A percentile compares a stretch with the other conserved stretches of the same genome.
These are phyloP conservation scores for Tetramorium alpestre DNA, from an alignment of 1,140 invertebrate genomes.

Conservation along the genomic window DNA sequence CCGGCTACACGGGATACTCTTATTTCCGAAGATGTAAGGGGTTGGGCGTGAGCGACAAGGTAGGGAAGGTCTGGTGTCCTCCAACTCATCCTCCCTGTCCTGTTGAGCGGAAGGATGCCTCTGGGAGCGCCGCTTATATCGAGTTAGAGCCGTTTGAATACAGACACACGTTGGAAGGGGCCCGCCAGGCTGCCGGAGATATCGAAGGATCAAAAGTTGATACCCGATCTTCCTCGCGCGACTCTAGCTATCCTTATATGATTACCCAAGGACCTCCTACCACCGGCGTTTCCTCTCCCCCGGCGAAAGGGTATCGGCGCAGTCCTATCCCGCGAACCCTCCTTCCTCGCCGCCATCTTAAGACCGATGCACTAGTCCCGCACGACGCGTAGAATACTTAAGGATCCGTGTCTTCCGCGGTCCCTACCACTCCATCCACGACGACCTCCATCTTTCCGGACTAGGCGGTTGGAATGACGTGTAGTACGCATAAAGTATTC, in stretches of 20 bases:
- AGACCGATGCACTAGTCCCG: constrained; percentile 69
- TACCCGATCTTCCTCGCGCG: constrained; percentile 72
- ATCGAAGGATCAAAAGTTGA: constrained; percentile 82
- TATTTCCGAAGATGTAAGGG: constrained; percentile 63
- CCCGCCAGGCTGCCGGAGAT: constrained; percentile 63
- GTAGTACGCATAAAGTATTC: constrained; percentile 84
- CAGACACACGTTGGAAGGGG: constrained; percentile 69
- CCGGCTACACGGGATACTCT: constrained; percentile 74
- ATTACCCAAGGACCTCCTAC: constrained; percentile 79
- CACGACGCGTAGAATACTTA: constrained; percentile 84
- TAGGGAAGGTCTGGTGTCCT: constrained; percentile 69
- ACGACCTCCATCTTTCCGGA: constrained; percentile 47
- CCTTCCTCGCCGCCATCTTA: constrained; percentile 45
- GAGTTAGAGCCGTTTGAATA: constrained; percentile 85
- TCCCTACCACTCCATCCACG: constrained; percentile 29
- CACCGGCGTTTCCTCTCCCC: constrained; percentile 49
- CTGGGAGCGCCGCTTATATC: constrained; percentile 83
- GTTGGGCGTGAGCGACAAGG: constrained; percentile 62
- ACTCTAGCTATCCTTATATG: constrained; percentile 77
- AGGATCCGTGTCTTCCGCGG: constrained; percentile 68
- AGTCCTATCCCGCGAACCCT: not conserved
- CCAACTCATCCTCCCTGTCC: constrained; percentile 71
- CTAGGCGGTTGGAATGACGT: constrained; percentile 74
- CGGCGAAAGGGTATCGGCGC: constrained; percentile 46
- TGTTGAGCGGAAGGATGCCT: constrained; percentile 73